These are phyloP conservation scores for Spinibarbus caldwelli DNA, from an alignment of 2,797 vertebrate genomes.

Conservation along the genomic window DNA sequence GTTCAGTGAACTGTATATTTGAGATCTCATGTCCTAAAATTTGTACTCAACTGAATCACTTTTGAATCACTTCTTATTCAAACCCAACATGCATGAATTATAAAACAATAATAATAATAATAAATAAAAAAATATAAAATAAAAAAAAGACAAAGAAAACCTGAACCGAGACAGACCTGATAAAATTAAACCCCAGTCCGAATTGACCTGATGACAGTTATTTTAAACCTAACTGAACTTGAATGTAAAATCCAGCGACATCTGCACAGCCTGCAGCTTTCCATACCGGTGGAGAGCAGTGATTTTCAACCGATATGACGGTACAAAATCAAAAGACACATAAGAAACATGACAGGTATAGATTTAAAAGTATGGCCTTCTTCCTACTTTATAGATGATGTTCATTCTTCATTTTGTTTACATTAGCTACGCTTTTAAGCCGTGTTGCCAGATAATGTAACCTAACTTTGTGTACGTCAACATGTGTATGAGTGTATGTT, in stretches of 20 bases:
- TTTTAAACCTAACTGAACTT: not conserved
- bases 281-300: not conserved
- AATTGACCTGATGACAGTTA: not conserved
- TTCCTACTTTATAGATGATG: not conserved
- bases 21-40: not conserved
- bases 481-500: not conserved
- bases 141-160: not conserved
- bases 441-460: not conserved
- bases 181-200: not conserved
- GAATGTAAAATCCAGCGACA: not conserved
- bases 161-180: not conserved
- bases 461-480: not conserved
- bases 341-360: not conserved
- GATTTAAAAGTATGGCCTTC: not conserved
- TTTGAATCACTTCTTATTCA: not conserved
- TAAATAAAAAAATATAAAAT: too few species aligned
- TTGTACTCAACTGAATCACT: not conserved
- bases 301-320: not conserved
- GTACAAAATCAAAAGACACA: not conserved
- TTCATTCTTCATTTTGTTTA: not conserved
- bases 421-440: not conserved
- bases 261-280: not conserved
- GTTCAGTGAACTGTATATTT: not conserved
- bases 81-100: not conserved
- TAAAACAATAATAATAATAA: not conserved